Conservation (phyloP, 2,797 vertebrate genomes). For the Lagocephalus sceleratus region DNA sequence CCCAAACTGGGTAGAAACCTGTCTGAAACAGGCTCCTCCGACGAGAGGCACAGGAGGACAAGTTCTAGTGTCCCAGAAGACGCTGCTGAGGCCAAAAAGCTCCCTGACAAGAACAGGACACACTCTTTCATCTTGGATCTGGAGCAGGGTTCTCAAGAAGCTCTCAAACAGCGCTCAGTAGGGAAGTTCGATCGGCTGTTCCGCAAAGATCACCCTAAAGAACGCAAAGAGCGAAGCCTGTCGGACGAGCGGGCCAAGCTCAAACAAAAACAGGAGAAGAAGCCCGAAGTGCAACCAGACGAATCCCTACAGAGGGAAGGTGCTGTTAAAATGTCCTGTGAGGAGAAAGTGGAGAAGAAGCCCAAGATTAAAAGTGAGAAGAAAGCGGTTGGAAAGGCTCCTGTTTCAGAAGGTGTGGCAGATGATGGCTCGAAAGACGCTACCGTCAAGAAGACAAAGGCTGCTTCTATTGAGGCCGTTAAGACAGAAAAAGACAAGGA, state of each 20-base stretch:
- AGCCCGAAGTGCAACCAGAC: constrained; percentile 70
- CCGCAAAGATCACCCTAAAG: constrained; percentile 80
- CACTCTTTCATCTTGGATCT: constrained; percentile 81
- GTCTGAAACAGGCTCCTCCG: constrained; percentile 77
- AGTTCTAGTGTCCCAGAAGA: constrained; percentile 77
- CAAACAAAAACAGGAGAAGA: constrained; percentile 81
- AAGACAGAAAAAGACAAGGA: constrained; percentile 74
- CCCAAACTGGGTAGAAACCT: constrained; percentile 77
- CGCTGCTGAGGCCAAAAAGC: constrained; percentile 75
- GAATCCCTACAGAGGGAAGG: constrained; percentile 76
- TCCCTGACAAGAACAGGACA: constrained; percentile 73
- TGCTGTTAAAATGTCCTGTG: constrained; percentile 64
- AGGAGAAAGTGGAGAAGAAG: constrained; percentile 88
- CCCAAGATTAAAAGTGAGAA: constrained; percentile 84
- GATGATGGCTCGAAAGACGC: constrained; percentile 77
- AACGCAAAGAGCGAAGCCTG: constrained; percentile 79
- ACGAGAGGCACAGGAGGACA: constrained; percentile 80
- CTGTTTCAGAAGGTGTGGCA: constrained; percentile 65
- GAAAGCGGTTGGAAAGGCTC: constrained; percentile 71
- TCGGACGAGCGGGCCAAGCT: constrained; percentile 84
- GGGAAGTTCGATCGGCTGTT: constrained; percentile 82
- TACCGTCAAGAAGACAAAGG: constrained; percentile 76
- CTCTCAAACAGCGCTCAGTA: constrained; percentile 78
- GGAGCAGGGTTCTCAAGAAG: constrained; percentile 81
- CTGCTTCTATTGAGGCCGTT: constrained; percentile 64